Evolutionary conservation across 2,888 invertebrate species (phyloP), one percentile per base, ranked within the genome.

Genomic region (Agrochola macilenta): DNA sequence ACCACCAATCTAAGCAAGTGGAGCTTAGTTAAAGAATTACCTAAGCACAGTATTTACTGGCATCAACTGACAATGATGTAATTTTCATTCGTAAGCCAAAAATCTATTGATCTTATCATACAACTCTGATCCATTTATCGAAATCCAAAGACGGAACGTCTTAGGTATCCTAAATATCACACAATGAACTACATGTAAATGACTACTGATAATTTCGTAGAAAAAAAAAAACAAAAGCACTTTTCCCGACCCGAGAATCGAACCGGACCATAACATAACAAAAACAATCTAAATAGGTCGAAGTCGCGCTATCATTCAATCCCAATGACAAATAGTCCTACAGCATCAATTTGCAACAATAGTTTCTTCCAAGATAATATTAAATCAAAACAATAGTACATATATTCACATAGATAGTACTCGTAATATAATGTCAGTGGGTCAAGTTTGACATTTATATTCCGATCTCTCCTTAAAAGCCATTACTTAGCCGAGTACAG

Each of bases 401-500:
- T n/a, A 30, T 39, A 69, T 72, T 43, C 78, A 58, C 49, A 30
- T 68, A 82, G 69, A 79, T 79, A 76, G 23, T 57, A 49, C 57
- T 52, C 30, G 20, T 69, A 63, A 63, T 68, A n/a, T 74, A 79
- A 84, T 81, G 83, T 52, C 60, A 84, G 77, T 84, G 23, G 83
- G 83, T 84, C 84, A 84, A 84, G 83, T 66, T 84, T 84, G 79
- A 84, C 81, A 77, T 77, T 84, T 69, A 78, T 76, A 83, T 81
- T 77, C 68, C 52, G 69, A 74, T 84, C 74, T 76, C 80, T 74
- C 76, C 84, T 9, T 83, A 46, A n/a, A 63, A 65, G 74, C 30
- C 39, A 69, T 71, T 57, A 74, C 70, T 71, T 81, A 72, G 54
- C 54, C 69, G 60, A n/a, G 71, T 69, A 74, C 68, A 52, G 61